Percentiles rank a stretch among this genome's conserved stretches.
These are phyloP conservation scores for Hydroisotoma schaefferi DNA, from an alignment of 2,888 invertebrate genomes.

Conservation along the genomic window DNA sequence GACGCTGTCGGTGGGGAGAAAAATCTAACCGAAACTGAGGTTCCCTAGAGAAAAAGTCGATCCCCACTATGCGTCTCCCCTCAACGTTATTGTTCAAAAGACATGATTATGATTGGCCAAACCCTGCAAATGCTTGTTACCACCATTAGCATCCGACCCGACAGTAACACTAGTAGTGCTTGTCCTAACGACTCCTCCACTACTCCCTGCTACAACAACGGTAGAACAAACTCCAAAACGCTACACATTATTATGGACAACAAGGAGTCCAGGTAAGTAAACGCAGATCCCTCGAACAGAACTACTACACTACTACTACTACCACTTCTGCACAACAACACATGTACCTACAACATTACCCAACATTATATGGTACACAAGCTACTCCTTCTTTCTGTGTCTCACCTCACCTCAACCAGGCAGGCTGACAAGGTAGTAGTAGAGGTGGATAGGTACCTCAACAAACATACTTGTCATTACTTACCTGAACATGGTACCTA, in stretches of 20 bases:
- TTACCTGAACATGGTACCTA: slow-evolving; percentile 1
- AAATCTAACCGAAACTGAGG: slow-evolving; percentile 35
- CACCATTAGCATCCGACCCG: slow-evolving; percentile 49
- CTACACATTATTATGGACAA: slow-evolving; percentile 32
- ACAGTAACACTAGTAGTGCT: slow-evolving; percentile 46
- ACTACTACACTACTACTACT: too few relatives aligned
- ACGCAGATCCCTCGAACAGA: slow-evolving; percentile 39
- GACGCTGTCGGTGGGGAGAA: slow-evolving; percentile 44
- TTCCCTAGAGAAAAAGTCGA: slow-evolving; percentile 40
- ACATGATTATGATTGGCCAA: slow-evolving; percentile 50
- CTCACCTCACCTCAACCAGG: slow-evolving; percentile 7
- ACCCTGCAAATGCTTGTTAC: slow-evolving; percentile 48
- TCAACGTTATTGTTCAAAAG: slow-evolving; percentile 47
- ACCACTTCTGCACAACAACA: too few relatives aligned
- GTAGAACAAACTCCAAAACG: slow-evolving; percentile 23
- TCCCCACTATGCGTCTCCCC: slow-evolving; percentile 24
- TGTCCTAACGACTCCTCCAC: slow-evolving; percentile 39
- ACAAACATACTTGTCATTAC: not conserved
- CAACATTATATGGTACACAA: slow-evolving; percentile 38
- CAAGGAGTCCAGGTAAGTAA: slow-evolving; percentile 32
- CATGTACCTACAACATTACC: slow-evolving; percentile 38
- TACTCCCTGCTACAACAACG: too few relatives aligned
- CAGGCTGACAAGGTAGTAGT: not conserved
- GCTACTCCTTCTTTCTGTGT: slow-evolving; percentile 1
- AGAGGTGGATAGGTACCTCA: too few relatives aligned